These are phyloP conservation scores for Incurvaria masculella DNA, from an alignment of 2,888 invertebrate genomes.

Conservation along the genomic window DNA sequence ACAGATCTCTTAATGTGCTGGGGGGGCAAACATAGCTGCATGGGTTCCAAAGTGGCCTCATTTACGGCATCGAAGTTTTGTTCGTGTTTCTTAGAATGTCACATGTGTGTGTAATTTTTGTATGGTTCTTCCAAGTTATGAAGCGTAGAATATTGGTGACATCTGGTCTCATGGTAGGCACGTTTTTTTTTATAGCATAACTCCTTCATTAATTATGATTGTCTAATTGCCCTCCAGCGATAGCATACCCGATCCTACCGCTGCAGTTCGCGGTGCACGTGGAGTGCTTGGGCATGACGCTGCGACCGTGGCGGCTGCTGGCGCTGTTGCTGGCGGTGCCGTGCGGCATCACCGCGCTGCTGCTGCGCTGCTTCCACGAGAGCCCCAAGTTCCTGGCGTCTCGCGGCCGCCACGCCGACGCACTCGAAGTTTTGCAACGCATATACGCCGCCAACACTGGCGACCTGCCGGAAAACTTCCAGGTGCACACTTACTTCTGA, in stretches of 20 bases:
- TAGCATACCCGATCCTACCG: conserved; percentile 70
- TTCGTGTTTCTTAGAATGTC: not conserved
- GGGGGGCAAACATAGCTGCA: not conserved
- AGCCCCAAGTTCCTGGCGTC: conserved; percentile 75
- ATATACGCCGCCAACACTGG: conserved; percentile 35
- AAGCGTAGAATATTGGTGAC: not conserved
- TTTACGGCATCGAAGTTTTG: not conserved
- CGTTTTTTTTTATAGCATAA: not conserved
- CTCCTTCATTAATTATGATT: not conserved
- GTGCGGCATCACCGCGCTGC: conserved; percentile 40
- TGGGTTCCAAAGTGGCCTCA: not conserved
- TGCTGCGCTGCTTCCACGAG: conserved; percentile 56
- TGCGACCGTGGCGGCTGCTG: conserved; percentile 6
- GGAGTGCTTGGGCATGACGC: conserved; percentile 51
- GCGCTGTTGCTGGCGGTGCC: conserved; percentile 31
- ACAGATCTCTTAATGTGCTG: not conserved
- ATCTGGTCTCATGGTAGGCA: not conserved
- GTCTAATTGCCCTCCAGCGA: conserved; percentile 33
- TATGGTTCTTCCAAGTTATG: not conserved
- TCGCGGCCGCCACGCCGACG: conserved; percentile 55
- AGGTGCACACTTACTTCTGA: too few species aligned
- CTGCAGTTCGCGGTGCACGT: conserved; percentile 63
- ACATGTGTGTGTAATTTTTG: not conserved
- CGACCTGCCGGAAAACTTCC: conserved; percentile 24
- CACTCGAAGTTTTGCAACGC: conserved; percentile 41